Base-by-base conservation (phyloP, 2,888 invertebrate species). In the Sacculina carcini region DNA sequence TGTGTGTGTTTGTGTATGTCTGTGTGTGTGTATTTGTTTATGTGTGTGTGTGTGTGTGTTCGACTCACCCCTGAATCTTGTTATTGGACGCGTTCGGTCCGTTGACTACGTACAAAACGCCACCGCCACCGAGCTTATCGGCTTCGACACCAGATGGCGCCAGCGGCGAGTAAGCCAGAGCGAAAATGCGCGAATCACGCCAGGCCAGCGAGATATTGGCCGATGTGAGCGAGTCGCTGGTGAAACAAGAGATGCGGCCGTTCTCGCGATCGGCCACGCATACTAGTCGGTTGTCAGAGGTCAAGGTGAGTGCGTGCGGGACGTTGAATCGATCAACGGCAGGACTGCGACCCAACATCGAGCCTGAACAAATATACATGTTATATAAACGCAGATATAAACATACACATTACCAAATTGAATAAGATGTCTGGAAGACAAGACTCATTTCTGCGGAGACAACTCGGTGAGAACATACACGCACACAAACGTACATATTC, bases 171-270 rank as follows among this genome's bases (percentile, higher is more conserved):
- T 28, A 44, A 19, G 44, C 44, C 44, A 44, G 28, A 1, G 14
- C 44, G 44, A 16, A 44, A 29, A 44, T 44, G 16, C 44, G 28
- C 9, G 44, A 44, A 4, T 19, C 7, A 26, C 29, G 44, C 44
- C 44, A 44, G 16, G 28, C 29, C 21, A 46, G 14, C 32, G 5
- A 29, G 21, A 50, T 34, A 34, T 46, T 32, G 3, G 32, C 46
- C 26, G 9, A 14, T 9, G 5, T 31, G 32, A 32, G 51, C 26
- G 53, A 54, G 4, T 55, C 61, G 66, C 2, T 72, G 55, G 68
- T 67, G 66, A 76, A 80, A 67, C 71, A 62, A 52, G 67, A 66
- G 62, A 71, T 65, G 39, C 70, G 57, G 29, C 68, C 68, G 59
- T 70, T 68, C 59, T 71, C 67, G 42, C 71, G 58, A 59, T 72